These are phyloP conservation scores for Ormia ochracea DNA, from an alignment of 2,888 invertebrate species.

Conservation along the genomic window DNA sequence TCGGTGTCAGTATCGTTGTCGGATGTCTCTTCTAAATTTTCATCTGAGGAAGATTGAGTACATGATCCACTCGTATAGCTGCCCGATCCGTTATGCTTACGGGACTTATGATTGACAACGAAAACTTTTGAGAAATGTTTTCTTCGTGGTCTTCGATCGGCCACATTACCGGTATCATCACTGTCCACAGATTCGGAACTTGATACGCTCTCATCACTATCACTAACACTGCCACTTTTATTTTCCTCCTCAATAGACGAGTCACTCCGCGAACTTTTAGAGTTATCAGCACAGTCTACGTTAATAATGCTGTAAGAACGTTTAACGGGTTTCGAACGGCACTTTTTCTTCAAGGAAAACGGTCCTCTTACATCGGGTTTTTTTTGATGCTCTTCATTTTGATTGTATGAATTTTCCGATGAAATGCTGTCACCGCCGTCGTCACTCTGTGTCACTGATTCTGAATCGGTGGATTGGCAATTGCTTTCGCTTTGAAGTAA, in stretches of 20 bases:
- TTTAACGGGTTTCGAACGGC: conserved; percentile 18
- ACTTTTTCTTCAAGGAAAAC: conserved; percentile 25
- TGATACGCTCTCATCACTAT: conserved; percentile 66
- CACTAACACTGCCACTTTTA: conserved; percentile 61
- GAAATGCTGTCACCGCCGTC: conserved; percentile 68
- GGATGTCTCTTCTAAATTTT: conserved; percentile 79
- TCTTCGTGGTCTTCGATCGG: conserved; percentile 78
- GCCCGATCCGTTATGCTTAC: conserved; percentile 32
- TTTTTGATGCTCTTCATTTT: not conserved
- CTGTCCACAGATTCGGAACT: conserved; percentile 77
- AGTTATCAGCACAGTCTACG: not conserved
- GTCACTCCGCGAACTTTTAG: not conserved
- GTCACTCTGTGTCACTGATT: conserved; percentile 71
- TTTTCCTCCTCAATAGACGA: conserved; percentile 71
- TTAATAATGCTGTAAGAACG: conserved; percentile 44
- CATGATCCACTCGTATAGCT: conserved; percentile 80
- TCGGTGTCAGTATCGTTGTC: conserved; percentile 81
- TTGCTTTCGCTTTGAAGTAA: conserved; percentile 79
- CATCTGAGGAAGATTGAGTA: conserved; percentile 79
- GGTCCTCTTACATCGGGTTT: not conserved
- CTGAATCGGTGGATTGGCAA: conserved; percentile 78
- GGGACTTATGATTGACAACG: conserved; percentile 80
- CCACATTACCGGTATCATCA: conserved; percentile 80
- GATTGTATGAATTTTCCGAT: conserved; percentile 4
- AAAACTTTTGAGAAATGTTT: conserved; percentile 82